A percentile compares a stretch with the other conserved stretches of the same genome.
phyloP scores from a whole-genome alignment of 2,113 vertebrate species.

The Ameiurus melas region DNA sequence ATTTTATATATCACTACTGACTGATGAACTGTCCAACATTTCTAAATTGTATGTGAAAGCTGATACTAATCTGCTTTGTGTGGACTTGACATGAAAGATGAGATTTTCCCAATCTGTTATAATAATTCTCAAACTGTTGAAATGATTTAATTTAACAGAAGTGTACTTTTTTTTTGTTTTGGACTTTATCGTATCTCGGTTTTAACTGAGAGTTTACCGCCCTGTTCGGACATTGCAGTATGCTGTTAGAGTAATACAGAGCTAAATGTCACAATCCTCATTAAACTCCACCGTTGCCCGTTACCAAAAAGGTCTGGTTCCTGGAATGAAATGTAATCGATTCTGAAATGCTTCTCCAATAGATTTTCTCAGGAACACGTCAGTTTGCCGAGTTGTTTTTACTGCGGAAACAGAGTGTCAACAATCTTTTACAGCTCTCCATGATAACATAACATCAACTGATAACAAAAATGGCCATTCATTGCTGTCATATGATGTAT shows the following conservation, averaged over 20 bases:
- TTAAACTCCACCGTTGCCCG: background rate
- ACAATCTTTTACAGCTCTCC: background rate
- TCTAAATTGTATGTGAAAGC: background rate
- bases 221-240: no score
- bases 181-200: background rate
- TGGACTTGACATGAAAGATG: background rate
- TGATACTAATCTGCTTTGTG: background rate
- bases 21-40: background rate
- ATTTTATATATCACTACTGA: background rate
- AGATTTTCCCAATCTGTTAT: background rate
- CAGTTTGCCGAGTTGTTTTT: background rate
- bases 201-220: background rate
- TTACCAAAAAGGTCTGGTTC: conserved; percentile 8
- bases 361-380: background rate
- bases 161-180: background rate
- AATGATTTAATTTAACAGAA: background rate
- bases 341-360: background rate
- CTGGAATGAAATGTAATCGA: background rate
- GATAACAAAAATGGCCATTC: background rate
- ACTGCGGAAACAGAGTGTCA: background rate
- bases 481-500: no score
- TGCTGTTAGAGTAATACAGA: background rate
- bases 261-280: conserved; percentile 5
- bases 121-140: background rate
- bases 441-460: background rate